These are phyloP conservation scores for Tylochromis polylepis DNA, from an alignment of 2,113 vertebrate genomes.

Conservation along the genomic window DNA sequence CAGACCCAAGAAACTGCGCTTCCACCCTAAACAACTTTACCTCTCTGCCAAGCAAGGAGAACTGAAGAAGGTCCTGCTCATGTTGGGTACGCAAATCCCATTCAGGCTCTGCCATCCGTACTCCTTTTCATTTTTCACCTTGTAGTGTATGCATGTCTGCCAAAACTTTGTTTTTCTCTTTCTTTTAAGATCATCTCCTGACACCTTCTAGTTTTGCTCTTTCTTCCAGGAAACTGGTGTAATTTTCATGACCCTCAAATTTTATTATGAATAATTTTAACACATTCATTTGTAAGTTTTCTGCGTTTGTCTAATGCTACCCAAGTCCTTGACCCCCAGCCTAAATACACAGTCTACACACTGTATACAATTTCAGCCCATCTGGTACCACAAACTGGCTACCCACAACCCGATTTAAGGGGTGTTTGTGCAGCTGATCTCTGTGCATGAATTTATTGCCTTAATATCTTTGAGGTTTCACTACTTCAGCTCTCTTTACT, in stretches of 20 bases:
- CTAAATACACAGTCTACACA: neutral
- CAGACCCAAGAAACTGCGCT: constrained; percentile 97
- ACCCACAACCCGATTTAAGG: too few relatives aligned
- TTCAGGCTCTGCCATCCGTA: neutral
- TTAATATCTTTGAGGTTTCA: too few relatives aligned
- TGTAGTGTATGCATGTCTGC: neutral
- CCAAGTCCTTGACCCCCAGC: neutral
- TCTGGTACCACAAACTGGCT: neutral
- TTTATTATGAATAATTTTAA: neutral
- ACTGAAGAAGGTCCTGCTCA: constrained; percentile 92
- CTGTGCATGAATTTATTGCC: too few relatives aligned
- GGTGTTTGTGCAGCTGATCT: too few relatives aligned
- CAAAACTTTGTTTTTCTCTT: neutral
- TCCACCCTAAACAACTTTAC: constrained; percentile 96
- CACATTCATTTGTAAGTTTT: neutral
- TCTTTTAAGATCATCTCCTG: too few relatives aligned
- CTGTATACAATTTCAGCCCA: neutral
- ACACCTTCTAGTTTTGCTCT: neutral
- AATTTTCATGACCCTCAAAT: neutral
- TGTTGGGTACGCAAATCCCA: constrained; percentile 79
- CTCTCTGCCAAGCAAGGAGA: constrained; percentile 96
- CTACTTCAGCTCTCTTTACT: too few relatives aligned
- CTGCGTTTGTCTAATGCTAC: neutral
- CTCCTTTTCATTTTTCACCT: neutral
- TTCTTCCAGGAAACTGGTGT: neutral